Base-by-base conservation (phyloP, 1,140 invertebrate species). In the Phymorhynchus buccinoides region DNA sequence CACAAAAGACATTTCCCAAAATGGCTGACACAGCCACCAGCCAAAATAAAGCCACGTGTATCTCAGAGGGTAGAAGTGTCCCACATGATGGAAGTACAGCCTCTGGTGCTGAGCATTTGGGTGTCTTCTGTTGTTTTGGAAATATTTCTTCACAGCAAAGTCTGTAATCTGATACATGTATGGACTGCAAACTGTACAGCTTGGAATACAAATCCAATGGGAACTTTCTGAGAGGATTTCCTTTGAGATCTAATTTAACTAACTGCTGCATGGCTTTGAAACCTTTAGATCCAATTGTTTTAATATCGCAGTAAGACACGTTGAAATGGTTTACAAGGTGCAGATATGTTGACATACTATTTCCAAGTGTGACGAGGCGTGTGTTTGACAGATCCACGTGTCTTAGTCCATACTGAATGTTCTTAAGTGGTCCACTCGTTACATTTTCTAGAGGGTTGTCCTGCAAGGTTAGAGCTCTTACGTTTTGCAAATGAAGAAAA, bases 171-270 rank as follows among this genome's bases (percentile, higher is more conserved):
- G 48, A 52, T 52, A 18, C 12, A 52, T 18, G 22, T 9, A 52
- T 2, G 22, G 48, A 52, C 22, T 52, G 12, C n/a, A 88, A 73
- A 1, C 52, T 32, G 14, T 7, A 16, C 6, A 86, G 27, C n/a
- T 56, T 56, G 32, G 42, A 73, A 48, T 88, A 87, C 22, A 85
- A 52, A 35, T 84, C 30, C 14, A 30, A 9, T 35, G 68, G 68
- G 27, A 73, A 73, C 14, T 2, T 73, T 1, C 14, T 37, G 18
- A 73, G 22, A 16, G 7, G 68, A 30, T 0, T 73, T 35, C 12
- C 27, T 73, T 30, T 73, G 14, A 73, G 22, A 30, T 73, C 68
- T 30, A 73, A 18, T 37, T 73, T 14, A 0, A 27, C 37, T 30
- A 73, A 30, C 9, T 73, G 30, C 2, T 30, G 68, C 30, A 73